phyloP scores from a whole-genome alignment of 1,140 invertebrate species.

The Episyrphus balteatus region DNA sequence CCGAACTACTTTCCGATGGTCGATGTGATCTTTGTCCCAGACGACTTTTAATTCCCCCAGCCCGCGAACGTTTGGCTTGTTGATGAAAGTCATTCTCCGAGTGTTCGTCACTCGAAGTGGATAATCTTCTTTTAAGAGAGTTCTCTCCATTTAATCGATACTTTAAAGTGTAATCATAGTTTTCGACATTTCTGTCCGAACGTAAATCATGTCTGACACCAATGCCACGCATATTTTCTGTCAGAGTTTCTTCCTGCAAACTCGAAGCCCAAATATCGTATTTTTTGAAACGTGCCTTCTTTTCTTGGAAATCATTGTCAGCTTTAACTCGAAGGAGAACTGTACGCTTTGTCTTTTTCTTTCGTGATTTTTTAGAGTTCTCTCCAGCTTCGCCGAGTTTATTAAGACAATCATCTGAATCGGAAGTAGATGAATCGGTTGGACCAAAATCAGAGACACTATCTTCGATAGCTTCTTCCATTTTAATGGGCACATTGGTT shows the following conservation, averaged over 20 bases:
- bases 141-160: conserved; percentile 23
- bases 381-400: conserved; percentile 22
- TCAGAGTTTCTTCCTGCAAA: conserved; percentile 48
- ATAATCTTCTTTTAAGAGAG: conserved; percentile 31
- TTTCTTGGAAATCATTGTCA: conserved; percentile 23
- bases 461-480: neutral
- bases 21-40: conserved; percentile 8
- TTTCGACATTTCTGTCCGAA: conserved; percentile 46
- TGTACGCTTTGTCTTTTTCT: conserved; percentile 33
- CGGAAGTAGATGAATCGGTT: conserved; percentile 21
- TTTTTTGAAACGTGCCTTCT: conserved; percentile 37
- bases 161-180: conserved; percentile 42
- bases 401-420: conserved; percentile 21
- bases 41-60: conserved; percentile 12
- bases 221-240: conserved; percentile 44
- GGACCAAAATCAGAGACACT: conserved; percentile 15
- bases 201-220: conserved; percentile 44
- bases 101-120: conserved; percentile 11
- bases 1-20: conserved; percentile 25
- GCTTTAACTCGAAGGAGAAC: conserved; percentile 38
- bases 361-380: conserved; percentile 15
- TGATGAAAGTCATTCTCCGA: conserved; percentile 24
- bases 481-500: neutral
- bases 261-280: conserved; percentile 52
- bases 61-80: conserved; percentile 20